A percentile compares a stretch with the other conserved stretches of the same genome.
Conservation (phyloP, 2,113 vertebrate genomes). For the Burhinus bistriatus region DNA sequence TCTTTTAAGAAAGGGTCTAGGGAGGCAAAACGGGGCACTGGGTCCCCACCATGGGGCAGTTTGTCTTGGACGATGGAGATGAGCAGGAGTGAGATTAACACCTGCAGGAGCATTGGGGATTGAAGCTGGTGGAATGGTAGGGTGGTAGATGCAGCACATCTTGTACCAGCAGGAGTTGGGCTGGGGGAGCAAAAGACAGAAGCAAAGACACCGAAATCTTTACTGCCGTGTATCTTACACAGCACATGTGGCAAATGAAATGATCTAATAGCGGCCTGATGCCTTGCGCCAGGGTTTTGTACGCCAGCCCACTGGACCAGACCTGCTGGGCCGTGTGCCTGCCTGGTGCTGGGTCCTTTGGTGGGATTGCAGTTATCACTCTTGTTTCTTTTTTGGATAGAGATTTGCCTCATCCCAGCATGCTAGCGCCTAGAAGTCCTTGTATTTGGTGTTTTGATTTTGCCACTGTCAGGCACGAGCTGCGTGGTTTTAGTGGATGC, state of each 20-base stretch:
- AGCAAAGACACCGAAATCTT: not conserved
- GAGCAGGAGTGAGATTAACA: not conserved
- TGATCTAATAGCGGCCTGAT: not conserved
- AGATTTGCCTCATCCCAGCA: not conserved
- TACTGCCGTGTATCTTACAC: not conserved
- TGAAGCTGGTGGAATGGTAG: not conserved
- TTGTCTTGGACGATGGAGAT: not conserved
- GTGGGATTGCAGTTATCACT: no score
- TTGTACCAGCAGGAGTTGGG: no score
- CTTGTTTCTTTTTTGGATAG: not conserved
- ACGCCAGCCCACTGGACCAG: not conserved
- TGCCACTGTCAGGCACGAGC: not conserved
- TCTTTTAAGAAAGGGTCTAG: not conserved
- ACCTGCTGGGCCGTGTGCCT: not conserved
- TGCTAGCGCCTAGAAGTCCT: no score
- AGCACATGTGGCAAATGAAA: not conserved
- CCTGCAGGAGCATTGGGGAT: not conserved
- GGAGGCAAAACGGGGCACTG: not conserved
- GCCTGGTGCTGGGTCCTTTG: not conserved
- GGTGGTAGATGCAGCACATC: not conserved
- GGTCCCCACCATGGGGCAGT: not conserved
- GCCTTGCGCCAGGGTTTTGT: not conserved
- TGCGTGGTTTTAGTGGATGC: not conserved
- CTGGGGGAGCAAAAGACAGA: not conserved
- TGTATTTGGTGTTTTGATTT: not conserved